phyloP scores from a whole-genome alignment of 2,888 invertebrate genomes.

The Dynastes maya region DNA sequence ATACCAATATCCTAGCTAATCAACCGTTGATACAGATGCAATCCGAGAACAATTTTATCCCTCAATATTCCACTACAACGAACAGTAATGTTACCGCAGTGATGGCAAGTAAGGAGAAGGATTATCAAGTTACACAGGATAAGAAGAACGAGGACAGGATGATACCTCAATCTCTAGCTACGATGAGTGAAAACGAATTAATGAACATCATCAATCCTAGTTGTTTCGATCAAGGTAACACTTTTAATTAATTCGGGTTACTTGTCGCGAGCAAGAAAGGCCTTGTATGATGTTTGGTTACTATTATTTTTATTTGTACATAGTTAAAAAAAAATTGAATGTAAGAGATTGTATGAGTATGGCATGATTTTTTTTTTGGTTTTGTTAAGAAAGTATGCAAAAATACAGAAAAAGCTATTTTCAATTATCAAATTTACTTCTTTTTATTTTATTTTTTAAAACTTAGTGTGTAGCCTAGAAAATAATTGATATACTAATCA shows the following conservation, averaged over 20 bases:
- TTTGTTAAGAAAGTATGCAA: background rate
- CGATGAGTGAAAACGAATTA: constrained; percentile 91
- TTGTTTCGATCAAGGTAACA: constrained; percentile 87
- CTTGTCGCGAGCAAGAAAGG: background rate
- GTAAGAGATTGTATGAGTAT: constrained; percentile 53
- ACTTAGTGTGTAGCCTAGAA: too few species aligned
- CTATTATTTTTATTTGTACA: background rate
- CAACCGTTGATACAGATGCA: constrained; percentile 56
- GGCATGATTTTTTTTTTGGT: constrained; percentile 28
- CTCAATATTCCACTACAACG: constrained; percentile 50
- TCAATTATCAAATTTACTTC: background rate
- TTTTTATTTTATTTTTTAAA: too few species aligned
- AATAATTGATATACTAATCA: too few species aligned
- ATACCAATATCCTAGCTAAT: constrained; percentile 47
- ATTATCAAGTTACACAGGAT: constrained; percentile 61
- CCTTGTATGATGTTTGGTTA: constrained; percentile 2
- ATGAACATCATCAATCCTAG: constrained; percentile 92
- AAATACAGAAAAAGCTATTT: background rate
- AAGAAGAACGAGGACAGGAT: constrained; percentile 72
- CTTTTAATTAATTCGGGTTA: constrained; percentile 53
- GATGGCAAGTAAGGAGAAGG: constrained; percentile 72
- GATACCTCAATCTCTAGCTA: constrained; percentile 83
- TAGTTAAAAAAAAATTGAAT: constrained; percentile 25
- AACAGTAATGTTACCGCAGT: constrained; percentile 67
- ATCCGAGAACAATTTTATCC: constrained; percentile 57